These are phyloP conservation scores for Natator depressus DNA, from an alignment of 2,113 vertebrate species.

Conservation along the genomic window DNA sequence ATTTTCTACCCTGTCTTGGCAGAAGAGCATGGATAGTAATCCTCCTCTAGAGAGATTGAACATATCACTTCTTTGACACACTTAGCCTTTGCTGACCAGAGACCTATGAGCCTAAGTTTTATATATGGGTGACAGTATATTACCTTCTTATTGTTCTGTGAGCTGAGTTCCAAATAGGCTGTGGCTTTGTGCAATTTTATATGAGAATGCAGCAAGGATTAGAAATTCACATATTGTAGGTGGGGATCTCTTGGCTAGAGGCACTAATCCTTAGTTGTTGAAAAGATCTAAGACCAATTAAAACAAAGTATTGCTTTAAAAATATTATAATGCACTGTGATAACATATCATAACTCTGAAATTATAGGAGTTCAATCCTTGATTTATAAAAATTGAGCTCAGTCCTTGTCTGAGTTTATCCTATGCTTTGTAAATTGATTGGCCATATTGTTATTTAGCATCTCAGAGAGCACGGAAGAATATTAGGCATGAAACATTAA, in stretches of 20 bases:
- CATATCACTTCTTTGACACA: conserved; percentile 39
- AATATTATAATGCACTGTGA: neutral
- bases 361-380: conserved; percentile 24
- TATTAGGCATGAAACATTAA: conserved; percentile 94
- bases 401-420: conserved; percentile 38
- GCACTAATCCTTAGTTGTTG: conserved; percentile 12
- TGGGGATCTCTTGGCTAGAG: neutral
- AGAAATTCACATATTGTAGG: neutral
- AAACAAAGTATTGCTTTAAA: conserved; percentile 25
- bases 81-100: conserved; percentile 61
- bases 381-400: conserved; percentile 57
- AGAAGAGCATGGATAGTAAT: conserved; percentile 44
- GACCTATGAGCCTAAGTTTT: neutral
- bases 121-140: conserved; percentile 1
- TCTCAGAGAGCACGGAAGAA: conserved; percentile 76
- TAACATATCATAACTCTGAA: conserved; percentile 41
- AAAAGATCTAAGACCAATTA: conserved; percentile 50
- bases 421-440: conserved; percentile 74
- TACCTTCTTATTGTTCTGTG: conserved; percentile 33
- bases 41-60: conserved; percentile 27
- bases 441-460: conserved; percentile 81
- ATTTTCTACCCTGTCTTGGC: conserved; percentile 9
- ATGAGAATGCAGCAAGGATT: neutral
- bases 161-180: neutral
- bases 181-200: neutral